phyloP scores from a whole-genome alignment of 1,140 invertebrate genomes.

The Pentalonia nigronervosa region DNA sequence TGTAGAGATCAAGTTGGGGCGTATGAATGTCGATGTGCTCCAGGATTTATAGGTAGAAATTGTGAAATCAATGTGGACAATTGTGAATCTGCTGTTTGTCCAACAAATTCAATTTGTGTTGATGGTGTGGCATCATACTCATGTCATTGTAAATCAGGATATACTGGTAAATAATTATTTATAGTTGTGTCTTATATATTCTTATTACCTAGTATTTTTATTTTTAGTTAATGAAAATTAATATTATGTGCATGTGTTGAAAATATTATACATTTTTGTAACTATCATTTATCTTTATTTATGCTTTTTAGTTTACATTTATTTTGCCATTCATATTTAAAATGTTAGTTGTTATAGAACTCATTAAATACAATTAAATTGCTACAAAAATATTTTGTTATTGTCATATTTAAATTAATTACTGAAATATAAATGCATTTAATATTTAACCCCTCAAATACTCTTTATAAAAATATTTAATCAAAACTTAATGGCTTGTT shows the following conservation, averaged over 20 bases:
- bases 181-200: not conserved
- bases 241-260: not conserved
- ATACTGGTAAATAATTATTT: slow-evolving; percentile 74
- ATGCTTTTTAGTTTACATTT: not conserved
- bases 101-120: slow-evolving; percentile 80
- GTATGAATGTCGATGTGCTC: slow-evolving; percentile 80
- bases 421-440: not conserved
- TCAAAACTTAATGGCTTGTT: not conserved
- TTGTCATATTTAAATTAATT: not conserved
- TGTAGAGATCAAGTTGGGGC: slow-evolving; percentile 74
- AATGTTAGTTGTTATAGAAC: not conserved
- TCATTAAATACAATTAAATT: too few relatives aligned
- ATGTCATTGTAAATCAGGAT: slow-evolving; percentile 87
- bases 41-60: slow-evolving; percentile 77
- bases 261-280: too few relatives aligned
- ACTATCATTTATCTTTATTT: too few relatives aligned
- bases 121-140: slow-evolving; percentile 75
- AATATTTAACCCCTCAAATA: not conserved
- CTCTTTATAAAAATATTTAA: not conserved
- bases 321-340: not conserved
- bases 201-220: too few relatives aligned
- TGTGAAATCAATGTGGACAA: slow-evolving; percentile 75
- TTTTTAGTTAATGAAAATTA: not conserved
- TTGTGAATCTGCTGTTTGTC: slow-evolving; percentile 72
- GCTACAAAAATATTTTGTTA: not conserved